These are phyloP conservation scores for Pygocentrus nattereri DNA, from an alignment of 2,797 vertebrate genomes.

Conservation along the genomic window DNA sequence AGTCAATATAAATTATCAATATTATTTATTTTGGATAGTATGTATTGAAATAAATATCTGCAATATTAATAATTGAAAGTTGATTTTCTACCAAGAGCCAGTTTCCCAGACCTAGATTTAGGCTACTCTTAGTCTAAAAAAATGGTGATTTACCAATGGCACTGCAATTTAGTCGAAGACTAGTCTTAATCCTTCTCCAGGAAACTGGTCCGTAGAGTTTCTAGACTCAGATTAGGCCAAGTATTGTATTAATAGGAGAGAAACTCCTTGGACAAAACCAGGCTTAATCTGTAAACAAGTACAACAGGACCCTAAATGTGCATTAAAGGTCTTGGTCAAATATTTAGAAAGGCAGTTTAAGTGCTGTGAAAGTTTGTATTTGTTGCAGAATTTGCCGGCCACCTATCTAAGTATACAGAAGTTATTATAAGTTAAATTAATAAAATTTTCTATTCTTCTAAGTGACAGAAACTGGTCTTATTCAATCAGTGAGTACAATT, in stretches of 20 bases:
- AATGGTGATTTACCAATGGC: not conserved
- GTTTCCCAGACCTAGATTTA: conserved; percentile 9
- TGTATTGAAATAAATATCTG: conserved; percentile 28
- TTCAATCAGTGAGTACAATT: not conserved
- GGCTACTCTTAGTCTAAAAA: not conserved
- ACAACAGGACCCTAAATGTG: not conserved
- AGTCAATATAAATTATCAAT: too few relatives aligned
- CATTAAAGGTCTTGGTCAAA: not conserved
- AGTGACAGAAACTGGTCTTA: not conserved
- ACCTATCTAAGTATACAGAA: not conserved
- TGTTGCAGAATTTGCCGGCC: not conserved
- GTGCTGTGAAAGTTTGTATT: not conserved
- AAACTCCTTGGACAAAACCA: not conserved
- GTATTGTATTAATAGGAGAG: not conserved
- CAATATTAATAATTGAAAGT: conserved; percentile 3
- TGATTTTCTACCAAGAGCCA: conserved; percentile 23
- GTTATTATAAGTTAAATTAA: conserved; percentile 11
- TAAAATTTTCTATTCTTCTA: conserved; percentile 3
- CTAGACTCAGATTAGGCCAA: not conserved
- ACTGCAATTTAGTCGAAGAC: not conserved
- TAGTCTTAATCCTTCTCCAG: too few relatives aligned
- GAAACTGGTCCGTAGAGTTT: too few relatives aligned
- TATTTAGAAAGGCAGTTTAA: not conserved
- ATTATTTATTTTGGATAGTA: conserved; percentile 38
- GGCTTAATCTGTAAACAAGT: not conserved